phyloP scores from a whole-genome alignment of 1,140 invertebrate species.

The Dryas iulia region DNA sequence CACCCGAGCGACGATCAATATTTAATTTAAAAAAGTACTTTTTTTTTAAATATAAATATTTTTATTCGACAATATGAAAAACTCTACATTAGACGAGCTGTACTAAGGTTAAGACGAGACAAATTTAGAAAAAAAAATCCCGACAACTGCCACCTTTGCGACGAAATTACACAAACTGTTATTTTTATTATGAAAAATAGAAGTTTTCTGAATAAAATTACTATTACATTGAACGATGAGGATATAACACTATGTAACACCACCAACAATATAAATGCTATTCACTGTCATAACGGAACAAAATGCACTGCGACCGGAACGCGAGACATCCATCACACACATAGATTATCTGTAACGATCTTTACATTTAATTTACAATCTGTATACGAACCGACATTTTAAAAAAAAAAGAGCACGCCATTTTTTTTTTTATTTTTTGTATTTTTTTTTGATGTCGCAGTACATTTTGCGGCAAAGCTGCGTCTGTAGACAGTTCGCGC shows the following conservation, averaged over 20 bases:
- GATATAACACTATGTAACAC: slow-evolving; percentile 53
- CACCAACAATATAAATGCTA: slow-evolving; percentile 53
- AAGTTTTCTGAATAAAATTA: slow-evolving; percentile 74
- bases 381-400: too few species aligned
- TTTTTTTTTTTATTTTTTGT: neutral
- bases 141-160: slow-evolving; percentile 66
- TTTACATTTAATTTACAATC: too few species aligned
- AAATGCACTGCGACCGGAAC: slow-evolving; percentile 37
- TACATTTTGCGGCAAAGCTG: slow-evolving; percentile 43
- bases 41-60: slow-evolving; percentile 6
- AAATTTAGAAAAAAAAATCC: slow-evolving; percentile 42
- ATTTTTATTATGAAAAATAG: slow-evolving; percentile 68
- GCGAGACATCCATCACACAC: neutral
- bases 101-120: neutral
- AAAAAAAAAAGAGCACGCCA: neutral
- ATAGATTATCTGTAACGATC: neutral
- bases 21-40: neutral
- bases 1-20: neutral
- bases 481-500: slow-evolving; percentile 33
- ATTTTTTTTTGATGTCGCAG: slow-evolving; percentile 26
- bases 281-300: slow-evolving; percentile 53
- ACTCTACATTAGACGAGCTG: neutral
- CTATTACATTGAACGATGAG: slow-evolving; percentile 72
- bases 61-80: slow-evolving; percentile 1
- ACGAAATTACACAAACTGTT: slow-evolving; percentile 71